These are phyloP conservation scores for Parus major DNA, from an alignment of 2,113 vertebrate genomes.

Conservation along the genomic window DNA sequence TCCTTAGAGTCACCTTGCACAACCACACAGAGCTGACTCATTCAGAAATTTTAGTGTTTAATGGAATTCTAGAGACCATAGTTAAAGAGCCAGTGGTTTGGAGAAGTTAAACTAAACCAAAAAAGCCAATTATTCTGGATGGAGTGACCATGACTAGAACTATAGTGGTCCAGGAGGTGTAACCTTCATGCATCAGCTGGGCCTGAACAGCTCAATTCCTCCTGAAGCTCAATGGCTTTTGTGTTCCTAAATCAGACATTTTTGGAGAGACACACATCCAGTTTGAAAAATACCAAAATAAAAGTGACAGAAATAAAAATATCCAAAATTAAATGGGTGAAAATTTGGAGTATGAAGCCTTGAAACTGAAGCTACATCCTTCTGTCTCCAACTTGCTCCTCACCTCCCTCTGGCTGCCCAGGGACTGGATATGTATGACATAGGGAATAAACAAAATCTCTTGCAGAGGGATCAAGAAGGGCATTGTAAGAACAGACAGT, in stretches of 20 bases:
- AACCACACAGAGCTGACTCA: neutral
- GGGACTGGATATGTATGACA: neutral
- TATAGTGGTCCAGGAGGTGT: neutral
- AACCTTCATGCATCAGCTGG: neutral
- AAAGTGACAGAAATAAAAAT: neutral
- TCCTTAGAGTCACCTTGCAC: neutral
- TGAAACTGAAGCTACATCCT: neutral
- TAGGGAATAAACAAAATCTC: neutral
- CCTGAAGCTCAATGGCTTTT: neutral
- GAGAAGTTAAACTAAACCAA: neutral
- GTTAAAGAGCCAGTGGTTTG: slow-evolving; percentile 25
- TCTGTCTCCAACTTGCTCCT: neutral
- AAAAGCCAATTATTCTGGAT: neutral
- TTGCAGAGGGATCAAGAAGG: slow-evolving; percentile 50
- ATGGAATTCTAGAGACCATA: neutral
- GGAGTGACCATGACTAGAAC: neutral
- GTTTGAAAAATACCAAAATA: neutral
- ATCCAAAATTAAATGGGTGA: neutral
- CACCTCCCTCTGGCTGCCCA: neutral
- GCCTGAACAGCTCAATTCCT: neutral
- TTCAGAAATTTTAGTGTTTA: slow-evolving; percentile 37
- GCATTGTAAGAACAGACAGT: slow-evolving; percentile 52
- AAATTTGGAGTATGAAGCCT: neutral
- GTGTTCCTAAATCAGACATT: neutral
- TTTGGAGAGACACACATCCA: neutral